These are phyloP conservation scores for Corydoras maculifer DNA, from an alignment of 2,113 vertebrate genomes.

Conservation along the genomic window DNA sequence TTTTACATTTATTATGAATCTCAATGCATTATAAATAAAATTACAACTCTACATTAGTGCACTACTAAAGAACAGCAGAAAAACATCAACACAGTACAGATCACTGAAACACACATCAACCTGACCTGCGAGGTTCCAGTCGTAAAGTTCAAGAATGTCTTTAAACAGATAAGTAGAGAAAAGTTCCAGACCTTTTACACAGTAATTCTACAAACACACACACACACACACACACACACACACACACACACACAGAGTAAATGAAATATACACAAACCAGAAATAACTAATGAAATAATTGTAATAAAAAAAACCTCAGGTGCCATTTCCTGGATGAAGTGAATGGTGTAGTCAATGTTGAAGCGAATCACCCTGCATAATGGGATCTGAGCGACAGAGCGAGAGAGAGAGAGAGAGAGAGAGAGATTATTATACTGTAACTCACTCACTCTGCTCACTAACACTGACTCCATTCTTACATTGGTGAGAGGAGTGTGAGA, in stretches of 20 bases:
- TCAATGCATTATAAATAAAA: no score
- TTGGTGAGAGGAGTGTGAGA: conserved; percentile 86
- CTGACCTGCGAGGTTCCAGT: conserved; percentile 94
- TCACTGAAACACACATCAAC: neutral
- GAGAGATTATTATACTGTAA: neutral
- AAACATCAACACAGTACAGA: neutral
- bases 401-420: neutral
- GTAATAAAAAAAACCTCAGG: conserved; percentile 75
- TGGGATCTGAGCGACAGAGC: conserved; percentile 90
- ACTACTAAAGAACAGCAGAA: no score
- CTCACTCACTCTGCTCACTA: neutral
- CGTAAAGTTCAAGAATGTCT: conserved; percentile 93
- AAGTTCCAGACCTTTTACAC: conserved; percentile 87
- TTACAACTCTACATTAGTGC: no score
- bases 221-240: conserved; percentile 24
- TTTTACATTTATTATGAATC: no score
- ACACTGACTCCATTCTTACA: conserved; percentile 63
- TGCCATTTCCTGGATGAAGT: conserved; percentile 98
- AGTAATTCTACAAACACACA: conserved; percentile 80
- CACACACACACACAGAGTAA: conserved; percentile 3
- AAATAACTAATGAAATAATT: neutral
- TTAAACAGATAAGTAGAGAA: conserved; percentile 89
- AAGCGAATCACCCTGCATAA: conserved; percentile 97
- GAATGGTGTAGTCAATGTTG: conserved; percentile 99
- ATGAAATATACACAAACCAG: neutral